These are phyloP conservation scores for Stegodyphus dumicola DNA, from an alignment of 1,140 invertebrate genomes.

Conservation along the genomic window DNA sequence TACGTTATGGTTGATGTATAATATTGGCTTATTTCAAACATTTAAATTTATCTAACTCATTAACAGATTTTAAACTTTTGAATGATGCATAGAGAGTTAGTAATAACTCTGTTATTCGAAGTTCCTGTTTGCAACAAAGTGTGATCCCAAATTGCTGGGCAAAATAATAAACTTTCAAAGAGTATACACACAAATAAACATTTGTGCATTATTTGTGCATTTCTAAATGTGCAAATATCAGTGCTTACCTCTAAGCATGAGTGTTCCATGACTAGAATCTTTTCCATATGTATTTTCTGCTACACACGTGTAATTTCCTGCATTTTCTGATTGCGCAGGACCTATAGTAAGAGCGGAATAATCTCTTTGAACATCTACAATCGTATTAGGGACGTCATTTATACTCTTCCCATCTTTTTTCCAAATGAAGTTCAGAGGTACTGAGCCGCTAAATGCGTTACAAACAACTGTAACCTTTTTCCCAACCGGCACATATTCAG, in stretches of 20 bases:
- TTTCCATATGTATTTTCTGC: slow-evolving; percentile 63
- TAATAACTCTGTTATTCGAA: too few relatives aligned
- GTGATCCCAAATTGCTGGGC: too few relatives aligned
- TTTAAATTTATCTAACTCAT: too few relatives aligned
- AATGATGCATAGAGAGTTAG: too few relatives aligned
- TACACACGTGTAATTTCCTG: slow-evolving; percentile 32
- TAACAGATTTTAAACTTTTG: too few relatives aligned
- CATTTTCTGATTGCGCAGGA: slow-evolving; percentile 2
- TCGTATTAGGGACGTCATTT: neutral
- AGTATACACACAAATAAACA: neutral
- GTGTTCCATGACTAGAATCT: slow-evolving; percentile 58
- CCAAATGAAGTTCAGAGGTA: neutral
- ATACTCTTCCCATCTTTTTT: slow-evolving; percentile 14
- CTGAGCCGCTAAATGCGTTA: neutral
- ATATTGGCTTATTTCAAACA: too few relatives aligned
- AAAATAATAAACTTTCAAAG: too few relatives aligned
- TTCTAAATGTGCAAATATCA: neutral
- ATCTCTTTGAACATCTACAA: neutral
- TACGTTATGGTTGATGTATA: too few relatives aligned
- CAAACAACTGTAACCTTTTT: slow-evolving; percentile 25
- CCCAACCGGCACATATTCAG: slow-evolving; percentile 22
- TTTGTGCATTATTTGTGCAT: neutral
- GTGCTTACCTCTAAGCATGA: slow-evolving; percentile 58
- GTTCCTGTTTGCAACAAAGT: too few relatives aligned
- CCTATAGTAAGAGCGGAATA: slow-evolving; percentile 9